Percentiles rank a stretch among this genome's conserved stretches.
Conservation (phyloP, 1,140 invertebrate species). For the Tetragnatha versicolor region DNA sequence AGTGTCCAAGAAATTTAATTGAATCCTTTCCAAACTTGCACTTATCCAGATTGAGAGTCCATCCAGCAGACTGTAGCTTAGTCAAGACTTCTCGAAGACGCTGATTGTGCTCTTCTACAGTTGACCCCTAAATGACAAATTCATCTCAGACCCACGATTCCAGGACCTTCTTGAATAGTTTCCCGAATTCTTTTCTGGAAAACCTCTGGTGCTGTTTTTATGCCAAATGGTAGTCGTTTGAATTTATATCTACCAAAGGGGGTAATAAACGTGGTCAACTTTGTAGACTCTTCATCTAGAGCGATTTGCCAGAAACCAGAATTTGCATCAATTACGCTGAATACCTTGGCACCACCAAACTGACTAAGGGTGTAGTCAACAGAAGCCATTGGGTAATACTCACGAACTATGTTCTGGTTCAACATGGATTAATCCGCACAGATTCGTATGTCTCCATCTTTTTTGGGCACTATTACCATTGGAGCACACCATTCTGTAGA, state of each 20-base stretch:
- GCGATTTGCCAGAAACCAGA: slow-evolving; percentile 38
- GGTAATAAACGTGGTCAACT: slow-evolving; percentile 37
- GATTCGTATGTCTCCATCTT: neutral
- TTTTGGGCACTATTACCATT: neutral
- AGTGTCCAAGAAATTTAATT: too few relatives aligned
- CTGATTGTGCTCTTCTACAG: neutral
- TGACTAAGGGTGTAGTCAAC: slow-evolving; percentile 7
- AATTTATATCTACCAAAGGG: slow-evolving; percentile 4
- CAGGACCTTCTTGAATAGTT: neutral
- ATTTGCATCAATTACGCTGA: slow-evolving; percentile 37
- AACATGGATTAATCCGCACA: neutral
- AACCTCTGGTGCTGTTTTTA: slow-evolving; percentile 13
- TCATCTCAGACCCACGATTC: neutral
- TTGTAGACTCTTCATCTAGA: neutral
- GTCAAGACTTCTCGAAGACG: neutral
- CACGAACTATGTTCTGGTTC: neutral
- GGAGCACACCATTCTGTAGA: neutral
- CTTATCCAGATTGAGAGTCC: neutral
- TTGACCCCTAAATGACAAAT: neutral
- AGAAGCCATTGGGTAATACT: neutral
- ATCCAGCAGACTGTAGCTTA: neutral
- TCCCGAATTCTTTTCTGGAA: too few relatives aligned
- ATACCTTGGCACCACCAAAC: slow-evolving; percentile 56
- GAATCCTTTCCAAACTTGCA: neutral
- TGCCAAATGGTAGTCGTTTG: slow-evolving; percentile 36